Evolutionary conservation across 2,113 vertebrate genomes (phyloP).

Genomic region (Triplophysa siluroides): DNA sequence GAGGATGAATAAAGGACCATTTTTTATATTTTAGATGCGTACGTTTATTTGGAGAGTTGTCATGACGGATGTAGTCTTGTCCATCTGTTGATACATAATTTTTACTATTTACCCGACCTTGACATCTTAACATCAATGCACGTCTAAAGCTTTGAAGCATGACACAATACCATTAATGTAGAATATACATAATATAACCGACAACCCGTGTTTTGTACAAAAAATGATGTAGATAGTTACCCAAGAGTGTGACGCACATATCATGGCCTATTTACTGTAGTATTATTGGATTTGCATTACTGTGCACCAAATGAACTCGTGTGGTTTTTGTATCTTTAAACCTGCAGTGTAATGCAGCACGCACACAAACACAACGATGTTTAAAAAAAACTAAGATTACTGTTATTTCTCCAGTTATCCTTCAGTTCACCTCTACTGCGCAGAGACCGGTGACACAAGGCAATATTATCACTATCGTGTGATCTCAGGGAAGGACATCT

Average conservation of each 20-base stretch:
- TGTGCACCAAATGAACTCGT: slow-evolving; percentile 32
- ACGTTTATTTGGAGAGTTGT: no score
- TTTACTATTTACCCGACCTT: no score
- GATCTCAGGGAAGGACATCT: not conserved
- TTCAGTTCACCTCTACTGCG: not conserved
- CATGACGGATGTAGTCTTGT: no score
- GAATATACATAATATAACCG: no score
- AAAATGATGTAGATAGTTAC: not conserved
- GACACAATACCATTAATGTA: no score
- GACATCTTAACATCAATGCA: no score
- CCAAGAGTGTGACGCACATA: not conserved
- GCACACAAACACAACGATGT: not conserved
- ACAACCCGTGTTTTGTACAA: not conserved
- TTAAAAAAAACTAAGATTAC: not conserved
- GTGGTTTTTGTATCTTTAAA: slow-evolving; percentile 34
- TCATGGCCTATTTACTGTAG: not conserved
- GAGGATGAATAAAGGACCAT: no score
- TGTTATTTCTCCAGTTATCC: not conserved
- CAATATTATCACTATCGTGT: not conserved
- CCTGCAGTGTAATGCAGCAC: slow-evolving; percentile 38
- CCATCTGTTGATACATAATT: no score
- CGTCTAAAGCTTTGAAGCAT: no score
- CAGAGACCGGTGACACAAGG: not conserved
- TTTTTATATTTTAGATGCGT: no score
- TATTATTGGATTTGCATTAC: slow-evolving; percentile 20